Conservation (phyloP, 2,888 invertebrate species). For the Caenorhabditis sp. region DNA sequence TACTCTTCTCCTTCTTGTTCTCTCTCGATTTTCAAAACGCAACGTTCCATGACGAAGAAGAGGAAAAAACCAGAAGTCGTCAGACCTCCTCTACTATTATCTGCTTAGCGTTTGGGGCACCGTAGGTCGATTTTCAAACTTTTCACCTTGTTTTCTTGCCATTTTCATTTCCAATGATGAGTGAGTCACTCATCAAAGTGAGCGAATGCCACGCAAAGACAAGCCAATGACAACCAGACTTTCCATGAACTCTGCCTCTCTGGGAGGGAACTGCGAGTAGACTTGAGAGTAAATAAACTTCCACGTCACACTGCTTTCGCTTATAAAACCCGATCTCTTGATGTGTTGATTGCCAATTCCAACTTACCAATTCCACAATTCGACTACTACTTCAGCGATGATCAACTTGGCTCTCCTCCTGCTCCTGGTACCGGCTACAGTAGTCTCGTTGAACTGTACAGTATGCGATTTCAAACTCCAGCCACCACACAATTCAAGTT, state of each 20-base stretch:
- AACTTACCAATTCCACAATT: background rate
- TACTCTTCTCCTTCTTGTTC: conserved; percentile 15
- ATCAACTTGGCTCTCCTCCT: background rate
- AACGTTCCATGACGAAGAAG: conserved; percentile 49
- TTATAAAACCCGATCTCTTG: conserved; percentile 21
- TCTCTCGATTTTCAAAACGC: conserved; percentile 28
- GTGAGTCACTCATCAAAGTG: background rate
- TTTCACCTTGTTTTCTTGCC: background rate
- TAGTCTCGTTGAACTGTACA: conserved; percentile 63
- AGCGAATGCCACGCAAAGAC: no score
- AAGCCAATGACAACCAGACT: conserved; percentile 16
- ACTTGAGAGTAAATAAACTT: conserved; percentile 13
- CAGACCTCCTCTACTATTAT: conserved; percentile 23
- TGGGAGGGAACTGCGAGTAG: conserved; percentile 14
- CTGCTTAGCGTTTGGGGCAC: conserved; percentile 8
- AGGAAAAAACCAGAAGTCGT: conserved; percentile 44
- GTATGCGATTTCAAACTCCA: conserved; percentile 58
- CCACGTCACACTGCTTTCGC: conserved; percentile 27
- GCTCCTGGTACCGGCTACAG: conserved; percentile 26
- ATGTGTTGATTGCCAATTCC: background rate
- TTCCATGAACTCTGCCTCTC: conserved; percentile 43
- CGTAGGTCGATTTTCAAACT: background rate
- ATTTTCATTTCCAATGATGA: conserved; percentile 28
- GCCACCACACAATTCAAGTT: conserved; percentile 54
- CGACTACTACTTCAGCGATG: background rate